A percentile compares a stretch with the other conserved stretches of the same genome.
These are phyloP conservation scores for Platycercus adscitus DNA, from an alignment of 2,113 vertebrate species.

Conservation along the genomic window DNA sequence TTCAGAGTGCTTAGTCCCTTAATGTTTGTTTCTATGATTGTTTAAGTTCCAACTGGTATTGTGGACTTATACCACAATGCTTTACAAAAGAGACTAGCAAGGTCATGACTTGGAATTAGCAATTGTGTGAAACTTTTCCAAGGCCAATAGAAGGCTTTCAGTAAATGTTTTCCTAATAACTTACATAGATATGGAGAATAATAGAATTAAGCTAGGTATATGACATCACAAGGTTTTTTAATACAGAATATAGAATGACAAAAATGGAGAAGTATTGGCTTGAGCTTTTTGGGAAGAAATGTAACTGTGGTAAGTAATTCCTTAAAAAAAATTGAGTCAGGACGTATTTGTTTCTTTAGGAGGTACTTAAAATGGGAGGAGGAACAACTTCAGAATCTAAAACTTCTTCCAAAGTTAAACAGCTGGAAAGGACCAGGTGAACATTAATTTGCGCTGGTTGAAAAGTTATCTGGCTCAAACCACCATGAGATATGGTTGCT, in stretches of 20 bases:
- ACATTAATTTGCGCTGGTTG: not conserved
- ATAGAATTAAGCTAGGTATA: not conserved
- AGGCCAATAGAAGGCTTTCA: not conserved
- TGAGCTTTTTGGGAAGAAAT: not conserved
- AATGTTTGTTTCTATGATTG: not conserved
- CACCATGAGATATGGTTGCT: not conserved
- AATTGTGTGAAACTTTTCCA: not conserved
- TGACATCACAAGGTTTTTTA: not conserved
- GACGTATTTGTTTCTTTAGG: not conserved
- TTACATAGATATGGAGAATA: not conserved
- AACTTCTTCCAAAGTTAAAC: not conserved
- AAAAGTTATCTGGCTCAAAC: not conserved
- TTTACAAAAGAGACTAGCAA: not conserved
- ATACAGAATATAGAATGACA: not conserved
- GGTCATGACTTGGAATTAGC: not conserved
- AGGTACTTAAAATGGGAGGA: not conserved
- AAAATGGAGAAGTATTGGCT: not conserved
- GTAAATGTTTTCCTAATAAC: not conserved
- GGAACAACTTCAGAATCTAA: not conserved
- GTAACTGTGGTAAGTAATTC: not conserved
- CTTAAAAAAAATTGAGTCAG: not conserved
- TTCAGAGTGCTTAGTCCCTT: not conserved
- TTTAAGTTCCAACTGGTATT: not conserved
- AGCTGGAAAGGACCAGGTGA: not conserved
- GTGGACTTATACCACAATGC: not conserved